Evolutionary conservation across 2,888 invertebrate genomes (phyloP), one percentile per base, ranked within the genome.

Genomic region (Drosophila histrio): DNA sequence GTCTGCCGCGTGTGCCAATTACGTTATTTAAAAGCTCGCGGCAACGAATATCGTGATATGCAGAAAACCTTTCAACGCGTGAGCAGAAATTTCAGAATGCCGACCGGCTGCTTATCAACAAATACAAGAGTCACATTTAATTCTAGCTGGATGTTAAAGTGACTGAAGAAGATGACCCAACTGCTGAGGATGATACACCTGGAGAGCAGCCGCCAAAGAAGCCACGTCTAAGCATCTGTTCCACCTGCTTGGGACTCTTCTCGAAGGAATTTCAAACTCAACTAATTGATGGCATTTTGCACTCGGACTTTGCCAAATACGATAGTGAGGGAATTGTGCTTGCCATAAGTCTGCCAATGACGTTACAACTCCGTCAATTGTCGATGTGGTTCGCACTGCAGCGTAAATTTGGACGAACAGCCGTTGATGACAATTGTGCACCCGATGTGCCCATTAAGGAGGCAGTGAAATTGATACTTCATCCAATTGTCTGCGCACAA

Each of bases 391-490:
- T 95, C 52, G 92, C 92, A 6, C 87, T 96, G 11, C 90, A 92
- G 9, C 92, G 94, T 0, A 92, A 93, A 66, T 94, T 94, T 79
- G 93, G 94, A 0, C 82, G 89, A 0, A 1, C 50, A 1, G 87
- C 54, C 88, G 93, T 93, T 53, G 92, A 92, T 77, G 71, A 71
- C 34, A 87, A 74, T 41, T 87, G 68, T 41, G 71, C 89, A 1
- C 90, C 90, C 0, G 90, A 94, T 82, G 93, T 94, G 15, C 92
- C 94, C 0, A 89, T 96, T 0, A 97, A 97, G 89, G 96, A 97
- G 89, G 95, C 95, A 0, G 96, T 96, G 94, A 97, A 97, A 91
- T 94, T 95, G 93, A 93, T 94, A 9, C 93, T 95, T 53, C 94
- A 95, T 52, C 92, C 93, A 0, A 91, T 92, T 54, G 91, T 97